A percentile compares a stretch with the other conserved stretches of the same genome.
Conservation (phyloP, 2,113 vertebrate genomes). For the Dascyllus trimaculatus region DNA sequence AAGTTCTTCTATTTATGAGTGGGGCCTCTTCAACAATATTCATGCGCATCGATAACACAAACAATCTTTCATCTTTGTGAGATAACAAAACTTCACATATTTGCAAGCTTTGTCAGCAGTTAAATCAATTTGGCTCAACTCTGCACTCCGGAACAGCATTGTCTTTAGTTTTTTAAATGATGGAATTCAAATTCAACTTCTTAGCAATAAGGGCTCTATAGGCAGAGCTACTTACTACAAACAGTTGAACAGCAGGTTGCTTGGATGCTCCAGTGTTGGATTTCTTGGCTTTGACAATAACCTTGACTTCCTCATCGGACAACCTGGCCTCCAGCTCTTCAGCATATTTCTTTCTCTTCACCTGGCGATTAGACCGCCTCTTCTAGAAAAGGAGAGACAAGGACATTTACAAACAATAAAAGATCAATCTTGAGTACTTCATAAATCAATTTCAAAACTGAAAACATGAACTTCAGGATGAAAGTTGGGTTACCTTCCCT, state of each 20-base stretch:
- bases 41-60: background rate
- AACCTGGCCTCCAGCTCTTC: slow-evolving; percentile 94
- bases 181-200: background rate
- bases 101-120: background rate
- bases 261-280: slow-evolving; percentile 84
- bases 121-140: background rate
- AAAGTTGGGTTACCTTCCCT: too few species aligned
- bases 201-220: background rate
- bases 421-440: background rate
- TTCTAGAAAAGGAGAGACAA: slow-evolving; percentile 83
- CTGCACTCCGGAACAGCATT: background rate
- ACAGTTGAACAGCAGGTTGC: slow-evolving; percentile 92
- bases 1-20: background rate
- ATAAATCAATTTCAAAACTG: background rate
- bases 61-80: background rate
- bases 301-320: slow-evolving; percentile 94
- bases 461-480: background rate
- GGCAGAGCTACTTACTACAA: slow-evolving; percentile 89
- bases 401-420: slow-evolving; percentile 16
- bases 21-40: background rate
- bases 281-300: slow-evolving; percentile 92
- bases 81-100: background rate
- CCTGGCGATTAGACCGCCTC: slow-evolving; percentile 97
- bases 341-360: slow-evolving; percentile 96
- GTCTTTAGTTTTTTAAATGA: background rate